Evolutionary conservation across 2,888 invertebrate genomes (phyloP), one percentile per base, ranked within the genome.

Genomic region (Globia sparganii): DNA sequence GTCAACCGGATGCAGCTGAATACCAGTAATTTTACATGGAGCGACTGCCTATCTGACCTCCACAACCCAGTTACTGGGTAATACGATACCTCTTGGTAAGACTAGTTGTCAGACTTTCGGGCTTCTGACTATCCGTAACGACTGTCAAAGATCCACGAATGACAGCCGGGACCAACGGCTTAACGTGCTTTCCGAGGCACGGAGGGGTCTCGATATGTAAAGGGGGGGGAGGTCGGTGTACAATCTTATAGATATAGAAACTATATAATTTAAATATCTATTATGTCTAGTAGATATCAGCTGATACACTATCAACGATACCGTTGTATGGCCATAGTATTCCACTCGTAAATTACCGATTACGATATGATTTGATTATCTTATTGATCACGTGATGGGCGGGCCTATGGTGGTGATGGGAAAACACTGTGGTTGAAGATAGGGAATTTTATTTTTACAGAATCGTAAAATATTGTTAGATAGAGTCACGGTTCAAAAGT

Each of bases 301-400:
- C 56, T 64, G 80, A 87, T 85, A 86, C 34, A 70, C 34, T 84
- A 87, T 87, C 81, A 73, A 65, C 11, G 62, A 61, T 73, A 73
- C 25, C 40, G 43, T 76, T 72, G 74, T 77, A 77, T 58, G 65
- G 58, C 67, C 65, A 68, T 81, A 80, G 75, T 73, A 82, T 69
- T 72, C 75, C 61, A 70, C 78, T 84, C 81, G 58, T 83, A 83
- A 79, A 77, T 83, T 74, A 81, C 25, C 72, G 77, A 86, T 88
- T 84, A 78, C 66, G 77, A 83, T 72, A 82, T 59, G 49, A 72
- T 64, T 53, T 71, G 67, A 84, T 74, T 72, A 62, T 75, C 34
- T 25, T 28, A 61, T 1, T 53, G 62, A 65, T 82, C 70, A 78
- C 69, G 73, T 74, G 77, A 77, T 46, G 13, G 15, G 11, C 18